These are phyloP conservation scores for Archaeoteleia sp. DNA, from an alignment of 2,888 invertebrate genomes.

Conservation along the genomic window DNA sequence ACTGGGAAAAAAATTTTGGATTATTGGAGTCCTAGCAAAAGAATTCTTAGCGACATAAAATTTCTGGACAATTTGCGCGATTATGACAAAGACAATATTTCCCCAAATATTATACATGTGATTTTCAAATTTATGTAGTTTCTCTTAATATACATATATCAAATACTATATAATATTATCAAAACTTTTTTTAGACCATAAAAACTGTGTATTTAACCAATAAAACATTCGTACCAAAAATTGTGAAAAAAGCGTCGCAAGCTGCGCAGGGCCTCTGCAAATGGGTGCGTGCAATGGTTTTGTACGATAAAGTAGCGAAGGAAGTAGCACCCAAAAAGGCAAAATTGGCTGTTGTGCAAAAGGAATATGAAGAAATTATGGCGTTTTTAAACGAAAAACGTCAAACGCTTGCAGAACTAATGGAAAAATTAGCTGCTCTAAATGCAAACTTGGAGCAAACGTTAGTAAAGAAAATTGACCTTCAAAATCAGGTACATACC, in stretches of 20 bases:
- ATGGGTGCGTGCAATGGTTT: conserved; percentile 93
- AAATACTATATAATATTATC: too few species aligned
- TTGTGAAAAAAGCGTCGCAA: conserved; percentile 91
- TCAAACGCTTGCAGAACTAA: conserved; percentile 84
- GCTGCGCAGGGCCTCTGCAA: conserved; percentile 95
- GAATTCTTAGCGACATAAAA: conserved; percentile 86
- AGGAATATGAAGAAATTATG: conserved; percentile 88
- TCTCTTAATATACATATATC: too few species aligned
- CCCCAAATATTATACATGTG: conserved; percentile 79
- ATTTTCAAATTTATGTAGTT: too few species aligned
- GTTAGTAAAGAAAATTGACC: conserved; percentile 80
- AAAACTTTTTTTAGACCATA: too few species aligned
- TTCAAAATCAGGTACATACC: conserved; percentile 81
- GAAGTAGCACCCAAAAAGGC: conserved; percentile 90
- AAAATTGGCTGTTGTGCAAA: conserved; percentile 87
- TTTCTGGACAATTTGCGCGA: conserved; percentile 85
- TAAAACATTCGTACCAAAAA: conserved; percentile 86
- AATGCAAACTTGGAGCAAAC: conserved; percentile 82
- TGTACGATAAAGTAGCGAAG: conserved; percentile 90
- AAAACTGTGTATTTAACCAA: conserved; percentile 75
- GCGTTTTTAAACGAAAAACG: conserved; percentile 89
- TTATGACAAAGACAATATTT: conserved; percentile 91
- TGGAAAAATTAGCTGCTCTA: conserved; percentile 84
- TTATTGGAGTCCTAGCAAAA: conserved; percentile 91
- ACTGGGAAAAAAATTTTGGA: conserved; percentile 84